These are phyloP conservation scores for Riptortus pedestris DNA, from an alignment of 1,140 invertebrate species.

Conservation along the genomic window DNA sequence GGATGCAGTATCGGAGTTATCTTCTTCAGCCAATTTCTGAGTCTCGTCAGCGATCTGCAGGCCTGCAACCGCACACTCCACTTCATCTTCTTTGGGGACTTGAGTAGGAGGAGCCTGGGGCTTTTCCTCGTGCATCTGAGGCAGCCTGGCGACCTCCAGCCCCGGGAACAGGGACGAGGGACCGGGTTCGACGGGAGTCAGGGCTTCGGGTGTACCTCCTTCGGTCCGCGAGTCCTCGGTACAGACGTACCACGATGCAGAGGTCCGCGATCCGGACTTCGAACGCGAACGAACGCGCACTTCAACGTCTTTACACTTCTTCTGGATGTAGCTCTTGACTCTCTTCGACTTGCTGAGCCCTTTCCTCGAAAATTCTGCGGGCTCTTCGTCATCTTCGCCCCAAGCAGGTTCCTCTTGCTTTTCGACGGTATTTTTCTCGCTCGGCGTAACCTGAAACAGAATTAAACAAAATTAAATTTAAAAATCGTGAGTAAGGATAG, in stretches of 20 bases:
- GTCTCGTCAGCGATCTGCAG: not conserved
- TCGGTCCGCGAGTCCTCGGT: conserved; percentile 22
- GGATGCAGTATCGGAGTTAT: conserved; percentile 17
- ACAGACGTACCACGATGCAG: conserved; percentile 22
- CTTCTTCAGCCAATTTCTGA: not conserved
- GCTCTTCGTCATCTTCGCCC: conserved; percentile 1
- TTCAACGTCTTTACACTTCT: conserved; percentile 26
- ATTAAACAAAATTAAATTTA: not conserved
- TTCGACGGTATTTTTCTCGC: conserved; percentile 5
- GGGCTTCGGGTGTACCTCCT: conserved; percentile 17
- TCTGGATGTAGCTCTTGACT: conserved; percentile 27
- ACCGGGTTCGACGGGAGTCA: not conserved
- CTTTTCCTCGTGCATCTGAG: not conserved
- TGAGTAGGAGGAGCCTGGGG: not conserved
- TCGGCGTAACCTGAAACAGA: conserved; percentile 37
- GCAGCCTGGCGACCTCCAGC: not conserved
- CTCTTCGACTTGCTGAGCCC: conserved; percentile 26
- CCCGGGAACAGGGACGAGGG: not conserved
- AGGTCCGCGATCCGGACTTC: conserved; percentile 3
- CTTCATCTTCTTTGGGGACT: not conserved
- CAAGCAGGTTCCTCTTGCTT: conserved; percentile 15
- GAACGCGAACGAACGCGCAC: conserved; percentile 15
- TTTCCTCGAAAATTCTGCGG: not conserved
- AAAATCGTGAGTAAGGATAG: too few species aligned
- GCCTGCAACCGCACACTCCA: not conserved